These are phyloP conservation scores for Ochotona princeps DNA, from an alignment of 2,113 vertebrate species.

Conservation along the genomic window DNA sequence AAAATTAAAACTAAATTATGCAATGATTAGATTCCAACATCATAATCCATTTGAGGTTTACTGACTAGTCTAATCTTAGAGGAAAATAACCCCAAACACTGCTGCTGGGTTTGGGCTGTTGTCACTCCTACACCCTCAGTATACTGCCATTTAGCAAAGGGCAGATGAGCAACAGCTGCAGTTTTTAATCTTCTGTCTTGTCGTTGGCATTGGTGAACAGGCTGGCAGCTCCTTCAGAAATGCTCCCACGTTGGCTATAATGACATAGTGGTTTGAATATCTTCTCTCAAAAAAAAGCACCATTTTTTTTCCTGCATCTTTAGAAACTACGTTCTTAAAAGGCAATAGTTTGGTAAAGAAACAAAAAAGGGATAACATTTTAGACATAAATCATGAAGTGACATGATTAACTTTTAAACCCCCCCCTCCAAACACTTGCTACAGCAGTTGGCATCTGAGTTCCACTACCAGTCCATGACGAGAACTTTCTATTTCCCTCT, in stretches of 20 bases:
- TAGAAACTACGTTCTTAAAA: neutral
- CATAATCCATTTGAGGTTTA: neutral
- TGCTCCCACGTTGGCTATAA: neutral
- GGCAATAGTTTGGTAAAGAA: neutral
- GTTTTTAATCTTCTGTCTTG: neutral
- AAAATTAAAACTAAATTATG: neutral
- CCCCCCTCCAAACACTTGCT: neutral
- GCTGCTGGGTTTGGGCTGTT: neutral
- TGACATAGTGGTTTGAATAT: neutral
- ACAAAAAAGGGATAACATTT: slow-evolving; percentile 31
- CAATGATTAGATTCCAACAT: neutral
- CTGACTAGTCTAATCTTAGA: neutral
- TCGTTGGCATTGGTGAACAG: neutral
- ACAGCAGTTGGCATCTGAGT: neutral
- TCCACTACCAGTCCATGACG: neutral
- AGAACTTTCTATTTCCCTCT: neutral
- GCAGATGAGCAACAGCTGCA: neutral
- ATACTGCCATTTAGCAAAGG: neutral
- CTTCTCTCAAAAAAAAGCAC: neutral
- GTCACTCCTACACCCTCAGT: neutral
- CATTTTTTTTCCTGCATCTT: neutral
- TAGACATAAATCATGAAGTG: neutral
- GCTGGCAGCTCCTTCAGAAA: neutral
- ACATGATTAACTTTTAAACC: neutral
- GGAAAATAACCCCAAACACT: neutral